These are phyloP conservation scores for Naso thynnoides DNA, from an alignment of 2,797 vertebrate genomes.

Conservation along the genomic window DNA sequence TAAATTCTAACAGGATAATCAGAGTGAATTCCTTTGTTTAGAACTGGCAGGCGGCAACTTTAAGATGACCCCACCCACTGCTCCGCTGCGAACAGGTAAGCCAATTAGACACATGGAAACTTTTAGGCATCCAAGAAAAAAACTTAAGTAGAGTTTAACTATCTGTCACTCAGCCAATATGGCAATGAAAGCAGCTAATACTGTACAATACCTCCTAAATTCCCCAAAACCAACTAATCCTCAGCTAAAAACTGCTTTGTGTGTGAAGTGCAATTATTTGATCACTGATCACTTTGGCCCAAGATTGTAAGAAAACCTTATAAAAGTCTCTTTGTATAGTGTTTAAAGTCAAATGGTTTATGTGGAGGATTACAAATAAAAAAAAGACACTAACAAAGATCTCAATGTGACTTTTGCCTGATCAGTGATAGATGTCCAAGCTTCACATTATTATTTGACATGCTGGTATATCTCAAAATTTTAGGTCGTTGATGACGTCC, in stretches of 20 bases:
- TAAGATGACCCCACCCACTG: slow-evolving; percentile 51
- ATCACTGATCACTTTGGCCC: slow-evolving; percentile 3
- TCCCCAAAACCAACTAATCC: slow-evolving; percentile 10
- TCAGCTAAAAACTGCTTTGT: slow-evolving; percentile 21
- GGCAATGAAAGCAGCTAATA: slow-evolving; percentile 31
- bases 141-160: slow-evolving; percentile 34
- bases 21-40: slow-evolving; percentile 55
- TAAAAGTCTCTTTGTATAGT: slow-evolving; percentile 20
- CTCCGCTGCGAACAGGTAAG: slow-evolving; percentile 67
- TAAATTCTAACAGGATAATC: slow-evolving; percentile 12
- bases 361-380: slow-evolving; percentile 3
- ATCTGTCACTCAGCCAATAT: slow-evolving; percentile 48
- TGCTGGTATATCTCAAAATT: not conserved
- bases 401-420: not conserved
- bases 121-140: slow-evolving; percentile 39
- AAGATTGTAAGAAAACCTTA: slow-evolving; percentile 18
- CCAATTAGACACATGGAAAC: slow-evolving; percentile 59
- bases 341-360: slow-evolving; percentile 25
- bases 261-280: slow-evolving; percentile 18
- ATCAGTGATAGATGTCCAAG: not conserved
- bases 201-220: slow-evolving; percentile 26
- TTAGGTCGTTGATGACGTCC: not conserved
- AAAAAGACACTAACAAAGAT: not conserved
- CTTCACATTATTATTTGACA: not conserved
- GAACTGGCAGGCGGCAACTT: slow-evolving; percentile 44